These are phyloP conservation scores for Caenorhabditis angaria DNA, from an alignment of 2,888 invertebrate species.

Conservation along the genomic window DNA sequence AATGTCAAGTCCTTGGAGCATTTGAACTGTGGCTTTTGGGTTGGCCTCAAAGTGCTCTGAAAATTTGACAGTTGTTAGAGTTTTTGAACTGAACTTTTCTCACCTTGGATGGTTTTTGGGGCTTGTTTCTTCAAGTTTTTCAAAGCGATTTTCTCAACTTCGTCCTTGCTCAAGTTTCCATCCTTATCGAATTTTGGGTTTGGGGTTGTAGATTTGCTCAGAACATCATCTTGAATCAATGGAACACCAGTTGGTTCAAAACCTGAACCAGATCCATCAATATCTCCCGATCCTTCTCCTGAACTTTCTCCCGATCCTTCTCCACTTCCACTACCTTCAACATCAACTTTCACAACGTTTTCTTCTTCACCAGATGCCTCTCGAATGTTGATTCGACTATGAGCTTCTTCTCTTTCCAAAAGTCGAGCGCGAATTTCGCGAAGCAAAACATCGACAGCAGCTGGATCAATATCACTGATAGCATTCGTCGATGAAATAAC, in stretches of 20 bases:
- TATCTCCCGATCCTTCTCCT: slow-evolving; percentile 20
- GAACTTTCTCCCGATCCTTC: slow-evolving; percentile 19
- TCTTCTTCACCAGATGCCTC: slow-evolving; percentile 18
- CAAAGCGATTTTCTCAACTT: slow-evolving; percentile 25
- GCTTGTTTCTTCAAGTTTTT: slow-evolving; percentile 37
- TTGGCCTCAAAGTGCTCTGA: slow-evolving; percentile 35
- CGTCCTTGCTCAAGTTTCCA: slow-evolving; percentile 30
- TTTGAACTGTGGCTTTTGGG: slow-evolving; percentile 37
- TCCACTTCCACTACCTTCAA: slow-evolving; percentile 24
- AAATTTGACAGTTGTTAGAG: neutral
- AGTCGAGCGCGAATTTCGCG: slow-evolving; percentile 39
- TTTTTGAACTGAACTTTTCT: slow-evolving; percentile 1
- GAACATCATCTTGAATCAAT: slow-evolving; percentile 8
- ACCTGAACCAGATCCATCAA: neutral
- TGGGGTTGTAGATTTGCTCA: neutral
- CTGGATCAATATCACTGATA: slow-evolving; percentile 23
- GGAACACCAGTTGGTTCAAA: slow-evolving; percentile 20
- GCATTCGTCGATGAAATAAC: neutral
- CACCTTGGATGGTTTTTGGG: slow-evolving; percentile 31
- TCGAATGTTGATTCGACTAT: slow-evolving; percentile 11
- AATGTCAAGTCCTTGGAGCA: slow-evolving; percentile 44
- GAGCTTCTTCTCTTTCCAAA: slow-evolving; percentile 19
- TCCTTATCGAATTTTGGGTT: slow-evolving; percentile 31
- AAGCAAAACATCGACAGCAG: slow-evolving; percentile 32
- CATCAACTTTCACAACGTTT: slow-evolving; percentile 24